Base-by-base conservation (phyloP, 1,140 invertebrate species). In the Euglossa dilemma region DNA sequence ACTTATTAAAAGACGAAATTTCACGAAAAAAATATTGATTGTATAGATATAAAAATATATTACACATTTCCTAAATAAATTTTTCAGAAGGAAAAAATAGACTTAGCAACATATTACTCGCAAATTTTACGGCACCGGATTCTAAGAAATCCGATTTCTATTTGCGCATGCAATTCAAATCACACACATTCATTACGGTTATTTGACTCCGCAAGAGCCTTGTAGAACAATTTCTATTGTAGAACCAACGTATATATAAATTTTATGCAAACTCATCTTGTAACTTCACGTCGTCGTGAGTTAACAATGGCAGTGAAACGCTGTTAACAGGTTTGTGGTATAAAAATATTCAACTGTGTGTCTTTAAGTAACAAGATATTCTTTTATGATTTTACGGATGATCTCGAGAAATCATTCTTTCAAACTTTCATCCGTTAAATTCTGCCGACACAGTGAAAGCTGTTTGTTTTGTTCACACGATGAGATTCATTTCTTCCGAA, bases 401-500 rank as follows among this genome's bases (percentile, higher is more conserved):
- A 36, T 23, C 7, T 20, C 7, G 25, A 72, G 72, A 52, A 43
- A 57, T 59, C 20, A 12, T 64, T 9, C 56, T 25, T 57, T 59
- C 43, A 12, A 4, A 12, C 12, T 9, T 70, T 36, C 9, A 20
- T 52, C 14, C 12, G 12, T 56, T 50, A 43, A n/a, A 28, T 67
- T 43, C 36, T 47, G 57, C n/a, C 20, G 43, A 36, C 6, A 25
- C 14, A 18, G 43, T 66, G 16, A 9, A 69, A 14, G 6, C 0
- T 18, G 52, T 9, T 57, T 25, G 54, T 61, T 50, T 75, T 11
- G 6, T 76, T 93, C 84, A 94, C 45, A 94, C 88, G 61, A 94
- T 87, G 23, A 94, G 89, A 90, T 94, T 94, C 77, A 92, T 90
- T 86, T 94, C 93, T 72, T 92, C 92, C 45, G 79, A 86, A 36